Evolutionary conservation across 2,113 vertebrate genomes (phyloP), one percentile per base, ranked within the genome.

Genomic region (Gavia stellata): DNA sequence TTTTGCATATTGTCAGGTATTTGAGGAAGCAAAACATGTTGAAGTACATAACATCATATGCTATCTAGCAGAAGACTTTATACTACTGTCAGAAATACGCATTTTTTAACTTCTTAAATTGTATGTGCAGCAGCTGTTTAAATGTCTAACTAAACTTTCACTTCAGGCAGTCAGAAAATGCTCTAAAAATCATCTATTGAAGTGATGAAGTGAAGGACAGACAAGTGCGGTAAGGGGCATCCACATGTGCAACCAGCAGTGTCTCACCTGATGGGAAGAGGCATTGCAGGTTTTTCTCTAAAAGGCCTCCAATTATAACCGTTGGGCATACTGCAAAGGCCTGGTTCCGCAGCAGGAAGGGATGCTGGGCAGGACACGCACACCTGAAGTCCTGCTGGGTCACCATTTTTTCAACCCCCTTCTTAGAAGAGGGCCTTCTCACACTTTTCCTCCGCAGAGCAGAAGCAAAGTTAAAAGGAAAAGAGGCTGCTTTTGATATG

Each of bases 21-120:
- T 80, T 90, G 83, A 87, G 90, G 81, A 96, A 86, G 70, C 78
- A 94, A 97, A 89, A 92, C 63, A 81, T 79, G 71, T 89, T 72
- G 28, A 96, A 95, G 83, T 63, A 67, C 79, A 40, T 55, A 92
- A 91, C 75, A 78, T 42, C 89, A 67, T 88, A 96, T 65, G 89
- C 82, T 65, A 15, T 42, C 61, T 75, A 85, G 87, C 58, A 95
- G 70, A 92, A 73, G 70, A 42, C 15, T 53, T 83, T 94, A 90
- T 84, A 88, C 25, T 92, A 80, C 66, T 85, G 68, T 50, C 52
- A 96, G 25, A 89, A 74, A 61, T 19, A 83, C 9, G 49, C 62
- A 71, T 82, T 95, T 92, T 61, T 80, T 90, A 83, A 87, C 56
- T 78, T 90, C 58, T 89, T 75, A 90, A 79, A 92, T 67, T 94